Evolutionary conservation across 2,888 invertebrate species (phyloP), one percentile per base, ranked within the genome.

Genomic region (Boloria selene): DNA sequence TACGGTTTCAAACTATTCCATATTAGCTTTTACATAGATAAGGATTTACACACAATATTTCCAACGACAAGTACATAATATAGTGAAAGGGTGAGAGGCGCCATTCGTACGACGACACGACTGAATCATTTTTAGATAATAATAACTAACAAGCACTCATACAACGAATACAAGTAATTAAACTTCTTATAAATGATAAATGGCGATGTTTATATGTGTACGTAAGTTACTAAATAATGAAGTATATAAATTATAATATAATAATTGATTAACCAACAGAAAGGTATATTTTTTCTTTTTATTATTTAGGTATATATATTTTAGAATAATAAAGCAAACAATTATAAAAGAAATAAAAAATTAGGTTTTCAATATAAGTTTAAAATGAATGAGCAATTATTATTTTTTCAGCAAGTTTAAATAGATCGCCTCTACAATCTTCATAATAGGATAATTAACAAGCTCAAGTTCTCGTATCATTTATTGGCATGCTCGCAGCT

Each of bases 101-200:
- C 59, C 65, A 51, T 62, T 67, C 55, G 65, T 65, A 65, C 63
- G 65, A 50, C 61, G 52, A 61, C 65, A 65, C 54, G 64, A 63
- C 53, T 68, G 67, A 71, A 60, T 69, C 62, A 62, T 38, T 60
- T 49, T 42, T 55, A 70, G 65, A 59, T 70, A 70, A 65, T 59
- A 64, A 67, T 44, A 56, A 61, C 56, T 61, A 61, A 38, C 31
- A 38, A 54, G 50, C 45, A 58, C 61, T 65, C 54, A 65, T 53
- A 45, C 50, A 60, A 53, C 56, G 65, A 60, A 22, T 63, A 61
- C 22, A 45, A 47, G 50, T 60, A 64, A 64, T 64, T 64, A 51
- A 55, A 67, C 49, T 60, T 38, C 47, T 53, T 16, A 16, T 59
- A 50, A 49, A 59, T 38, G 31, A 38, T 38, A 38, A 31, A 31